Conservation (phyloP, 2,797 vertebrate genomes). For the Epinephelus awoara region DNA sequence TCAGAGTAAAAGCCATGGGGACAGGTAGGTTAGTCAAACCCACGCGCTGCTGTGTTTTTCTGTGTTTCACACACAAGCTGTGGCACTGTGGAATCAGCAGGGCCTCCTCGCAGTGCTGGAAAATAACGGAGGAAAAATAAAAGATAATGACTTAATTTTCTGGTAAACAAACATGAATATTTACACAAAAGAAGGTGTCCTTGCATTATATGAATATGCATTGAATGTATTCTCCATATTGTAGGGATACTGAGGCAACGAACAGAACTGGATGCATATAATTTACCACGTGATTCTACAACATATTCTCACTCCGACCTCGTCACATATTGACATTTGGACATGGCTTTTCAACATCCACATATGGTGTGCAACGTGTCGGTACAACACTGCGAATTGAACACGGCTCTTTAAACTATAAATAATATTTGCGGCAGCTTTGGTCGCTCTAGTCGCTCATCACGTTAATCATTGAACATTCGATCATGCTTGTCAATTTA, state of each 20-base stretch:
- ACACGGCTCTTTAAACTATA: too few species aligned
- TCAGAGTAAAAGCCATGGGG: constrained; percentile 18
- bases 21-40: constrained; percentile 10
- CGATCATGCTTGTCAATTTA: too few species aligned
- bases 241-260: background rate
- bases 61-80: background rate
- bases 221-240: background rate
- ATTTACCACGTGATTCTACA: background rate
- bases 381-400: too few species aligned
- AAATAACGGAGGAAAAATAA: background rate
- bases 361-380: too few species aligned
- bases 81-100: background rate
- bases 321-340: too few species aligned
- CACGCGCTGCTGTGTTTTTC: constrained; percentile 1
- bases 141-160: background rate
- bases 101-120: background rate
- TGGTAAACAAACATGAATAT: background rate
- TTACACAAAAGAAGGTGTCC: background rate
- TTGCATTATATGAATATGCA: background rate
- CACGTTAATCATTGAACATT: too few species aligned
- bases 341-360: too few species aligned
- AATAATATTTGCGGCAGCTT: too few species aligned
- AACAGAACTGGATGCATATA: background rate
- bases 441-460: too few species aligned
- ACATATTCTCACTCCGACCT: too few species aligned